These are phyloP conservation scores for Podarcis raffonei DNA, from an alignment of 2,113 vertebrate species.

Conservation along the genomic window DNA sequence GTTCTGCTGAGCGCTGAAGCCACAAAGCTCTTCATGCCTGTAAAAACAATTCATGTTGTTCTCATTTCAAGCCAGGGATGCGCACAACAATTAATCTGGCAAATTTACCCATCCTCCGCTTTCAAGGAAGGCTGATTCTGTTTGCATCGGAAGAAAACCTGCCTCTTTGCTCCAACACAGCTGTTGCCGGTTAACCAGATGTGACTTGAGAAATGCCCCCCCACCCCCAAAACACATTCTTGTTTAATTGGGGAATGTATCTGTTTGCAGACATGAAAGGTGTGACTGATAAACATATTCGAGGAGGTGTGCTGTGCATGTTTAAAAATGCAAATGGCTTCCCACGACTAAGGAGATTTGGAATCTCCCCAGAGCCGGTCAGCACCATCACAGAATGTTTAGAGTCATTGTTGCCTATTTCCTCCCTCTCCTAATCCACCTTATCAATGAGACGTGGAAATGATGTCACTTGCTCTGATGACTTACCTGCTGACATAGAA, in stretches of 20 bases:
- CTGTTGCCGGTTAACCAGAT: conserved; percentile 53
- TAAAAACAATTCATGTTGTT: conserved; percentile 33
- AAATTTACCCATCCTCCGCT: conserved; percentile 29
- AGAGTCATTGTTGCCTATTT: no score
- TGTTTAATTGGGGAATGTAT: conserved; percentile 47
- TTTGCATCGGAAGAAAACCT: conserved; percentile 42
- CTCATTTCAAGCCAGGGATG: conserved; percentile 28
- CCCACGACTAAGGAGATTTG: neutral
- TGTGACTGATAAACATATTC: conserved; percentile 50
- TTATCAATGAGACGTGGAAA: neutral
- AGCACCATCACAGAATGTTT: no score
- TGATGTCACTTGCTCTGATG: neutral
- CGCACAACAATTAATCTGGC: conserved; percentile 40
- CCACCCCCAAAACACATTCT: conserved; percentile 8
- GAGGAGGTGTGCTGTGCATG: neutral
- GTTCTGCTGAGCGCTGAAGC: neutral
- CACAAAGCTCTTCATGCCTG: conserved; percentile 23
- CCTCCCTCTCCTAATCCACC: no score
- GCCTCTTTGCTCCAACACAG: conserved; percentile 35
- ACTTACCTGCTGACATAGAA: neutral
- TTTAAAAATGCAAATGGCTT: conserved; percentile 10
- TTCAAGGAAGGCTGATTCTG: conserved; percentile 44
- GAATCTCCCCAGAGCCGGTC: no score
- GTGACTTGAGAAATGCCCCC: conserved; percentile 44
- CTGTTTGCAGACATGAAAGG: conserved; percentile 42